Evolutionary conservation across 2,797 vertebrate species (phyloP).

Genomic region (Chaetodon trifasciatus): DNA sequence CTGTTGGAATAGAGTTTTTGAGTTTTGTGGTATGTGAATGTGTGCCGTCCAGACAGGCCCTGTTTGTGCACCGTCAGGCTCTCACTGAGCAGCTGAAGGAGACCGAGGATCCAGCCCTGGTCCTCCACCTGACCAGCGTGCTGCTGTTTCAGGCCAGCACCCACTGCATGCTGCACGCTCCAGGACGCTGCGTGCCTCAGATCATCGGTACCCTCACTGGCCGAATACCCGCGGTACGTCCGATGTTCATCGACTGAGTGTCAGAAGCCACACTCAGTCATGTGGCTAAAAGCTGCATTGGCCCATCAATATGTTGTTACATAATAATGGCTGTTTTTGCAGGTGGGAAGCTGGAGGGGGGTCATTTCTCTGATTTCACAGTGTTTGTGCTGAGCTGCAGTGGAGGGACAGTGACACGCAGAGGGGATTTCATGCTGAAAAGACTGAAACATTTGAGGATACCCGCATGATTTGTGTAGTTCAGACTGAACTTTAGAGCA

Average conservation of each 20-base stretch:
- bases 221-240: conserved; percentile 89
- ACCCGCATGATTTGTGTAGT: no score
- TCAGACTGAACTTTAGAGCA: no score
- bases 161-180: conserved; percentile 94
- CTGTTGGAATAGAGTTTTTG: no score
- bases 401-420: no score
- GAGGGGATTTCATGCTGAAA: no score
- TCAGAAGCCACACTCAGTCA: not conserved
- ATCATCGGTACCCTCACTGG: conserved; percentile 90
- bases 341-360: not conserved
- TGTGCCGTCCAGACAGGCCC: conserved; percentile 76
- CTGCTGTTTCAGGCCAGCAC: conserved; percentile 93
- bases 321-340: not conserved
- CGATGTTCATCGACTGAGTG: not conserved
- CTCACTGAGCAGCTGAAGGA: conserved; percentile 93
- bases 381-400: no score
- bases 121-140: conserved; percentile 93
- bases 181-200: conserved; percentile 96
- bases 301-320: not conserved
- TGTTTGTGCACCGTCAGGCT: conserved; percentile 94
- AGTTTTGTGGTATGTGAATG: not conserved
- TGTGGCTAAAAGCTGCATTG: not conserved
- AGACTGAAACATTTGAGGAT: no score
- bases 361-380: no score
- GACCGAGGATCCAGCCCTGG: conserved; percentile 93